Conservation (phyloP, 1,140 invertebrate species). For the Cydia amplana region DNA sequence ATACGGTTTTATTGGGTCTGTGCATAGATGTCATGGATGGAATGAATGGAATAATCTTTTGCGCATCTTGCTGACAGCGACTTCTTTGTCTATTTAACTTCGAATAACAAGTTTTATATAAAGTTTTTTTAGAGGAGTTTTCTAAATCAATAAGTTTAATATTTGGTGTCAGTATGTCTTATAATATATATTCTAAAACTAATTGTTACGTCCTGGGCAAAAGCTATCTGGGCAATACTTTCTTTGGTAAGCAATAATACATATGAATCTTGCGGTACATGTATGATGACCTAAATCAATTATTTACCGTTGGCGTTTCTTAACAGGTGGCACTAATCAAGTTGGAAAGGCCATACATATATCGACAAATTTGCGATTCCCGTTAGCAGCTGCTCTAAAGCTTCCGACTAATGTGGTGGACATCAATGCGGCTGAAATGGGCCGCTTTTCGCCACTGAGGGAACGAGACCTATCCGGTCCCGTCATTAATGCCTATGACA, state of each 20-base stretch:
- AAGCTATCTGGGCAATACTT: conserved; percentile 42
- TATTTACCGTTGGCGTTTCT: conserved; percentile 35
- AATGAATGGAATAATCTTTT: too few species aligned
- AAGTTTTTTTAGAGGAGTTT: background rate
- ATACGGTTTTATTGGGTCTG: too few species aligned
- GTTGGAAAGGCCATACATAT: conserved; percentile 61
- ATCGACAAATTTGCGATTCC: conserved; percentile 58
- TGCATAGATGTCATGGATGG: too few species aligned
- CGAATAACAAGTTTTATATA: background rate
- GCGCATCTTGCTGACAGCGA: background rate
- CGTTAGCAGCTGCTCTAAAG: conserved; percentile 64
- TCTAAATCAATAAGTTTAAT: background rate
- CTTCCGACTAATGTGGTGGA: conserved; percentile 79
- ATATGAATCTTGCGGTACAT: background rate
- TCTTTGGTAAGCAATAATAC: conserved; percentile 44
- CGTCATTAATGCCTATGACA: conserved; percentile 75
- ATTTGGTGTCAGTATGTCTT: conserved; percentile 41
- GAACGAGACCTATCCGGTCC: conserved; percentile 82
- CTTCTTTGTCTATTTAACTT: conserved; percentile 9
- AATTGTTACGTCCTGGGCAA: conserved; percentile 39
- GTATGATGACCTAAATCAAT: conserved; percentile 17
- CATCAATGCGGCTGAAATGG: conserved; percentile 81
- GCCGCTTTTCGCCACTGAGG: conserved; percentile 82
- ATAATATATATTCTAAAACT: conserved; percentile 46
- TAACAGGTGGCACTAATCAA: conserved; percentile 41